Percentiles rank a stretch among this genome's conserved stretches.
These are phyloP conservation scores for Cathartes aura DNA, from an alignment of 2,113 vertebrate species.

Conservation along the genomic window DNA sequence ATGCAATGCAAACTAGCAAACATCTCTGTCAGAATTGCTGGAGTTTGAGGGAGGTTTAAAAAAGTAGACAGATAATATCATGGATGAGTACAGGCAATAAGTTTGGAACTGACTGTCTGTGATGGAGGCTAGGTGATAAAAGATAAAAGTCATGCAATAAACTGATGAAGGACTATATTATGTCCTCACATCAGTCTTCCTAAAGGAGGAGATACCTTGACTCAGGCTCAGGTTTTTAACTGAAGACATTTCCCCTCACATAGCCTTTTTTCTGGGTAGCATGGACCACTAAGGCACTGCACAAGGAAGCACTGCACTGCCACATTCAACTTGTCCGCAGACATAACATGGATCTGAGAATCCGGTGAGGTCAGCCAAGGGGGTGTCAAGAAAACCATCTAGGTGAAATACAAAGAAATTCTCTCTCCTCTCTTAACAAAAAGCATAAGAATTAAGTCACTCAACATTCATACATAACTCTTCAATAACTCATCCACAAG, in stretches of 20 bases:
- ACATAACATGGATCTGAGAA: not conserved
- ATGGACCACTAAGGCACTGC: not conserved
- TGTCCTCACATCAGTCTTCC: not conserved
- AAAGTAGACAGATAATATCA: not conserved
- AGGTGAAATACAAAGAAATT: not conserved
- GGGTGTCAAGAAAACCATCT: not conserved
- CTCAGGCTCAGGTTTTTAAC: not conserved
- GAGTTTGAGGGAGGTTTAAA: not conserved
- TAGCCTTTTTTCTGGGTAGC: not conserved
- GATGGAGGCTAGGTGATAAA: not conserved
- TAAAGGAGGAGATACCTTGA: not conserved
- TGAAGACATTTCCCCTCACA: not conserved
- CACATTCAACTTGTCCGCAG: not conserved
- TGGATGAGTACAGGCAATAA: not conserved
- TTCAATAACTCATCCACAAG: conserved; percentile 17
- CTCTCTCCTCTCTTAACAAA: not conserved
- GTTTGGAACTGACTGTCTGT: not conserved
- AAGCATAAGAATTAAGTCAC: not conserved
- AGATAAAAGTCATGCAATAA: not conserved
- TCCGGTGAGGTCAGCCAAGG: not conserved
- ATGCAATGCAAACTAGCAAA: not conserved
- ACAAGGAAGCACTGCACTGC: not conserved
- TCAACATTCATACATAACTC: not conserved
- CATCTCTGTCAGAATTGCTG: not conserved
- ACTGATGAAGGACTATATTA: not conserved